Evolutionary conservation across 1,140 invertebrate genomes (phyloP).

Genomic region (Temnothorax curvispinosus): DNA sequence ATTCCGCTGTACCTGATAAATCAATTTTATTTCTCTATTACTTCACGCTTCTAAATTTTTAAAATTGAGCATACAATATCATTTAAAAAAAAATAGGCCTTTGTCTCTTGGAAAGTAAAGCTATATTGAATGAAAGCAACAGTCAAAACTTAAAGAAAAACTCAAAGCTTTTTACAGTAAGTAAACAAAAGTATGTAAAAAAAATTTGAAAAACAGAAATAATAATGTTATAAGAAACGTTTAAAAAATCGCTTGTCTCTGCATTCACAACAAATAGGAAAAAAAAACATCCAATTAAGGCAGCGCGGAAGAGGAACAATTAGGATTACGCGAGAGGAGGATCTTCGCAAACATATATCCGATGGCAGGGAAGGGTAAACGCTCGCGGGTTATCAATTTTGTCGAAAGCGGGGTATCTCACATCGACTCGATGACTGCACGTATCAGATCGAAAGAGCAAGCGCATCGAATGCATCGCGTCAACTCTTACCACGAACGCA

Average conservation of each 20-base stretch:
- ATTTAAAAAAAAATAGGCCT: not conserved
- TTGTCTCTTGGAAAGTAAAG: not conserved
- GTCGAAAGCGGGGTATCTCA: not conserved
- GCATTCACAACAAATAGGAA: not conserved
- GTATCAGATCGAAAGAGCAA: conserved; percentile 16
- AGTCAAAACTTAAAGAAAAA: not conserved
- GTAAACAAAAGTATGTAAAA: not conserved
- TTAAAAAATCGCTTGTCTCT: not conserved
- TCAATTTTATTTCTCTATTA: not conserved
- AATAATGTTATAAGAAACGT: not conserved
- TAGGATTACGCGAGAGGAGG: not conserved
- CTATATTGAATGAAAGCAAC: not conserved
- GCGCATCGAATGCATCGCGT: conserved; percentile 36
- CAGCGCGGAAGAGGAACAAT: not conserved
- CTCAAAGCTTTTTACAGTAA: not conserved
- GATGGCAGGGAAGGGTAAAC: not conserved
- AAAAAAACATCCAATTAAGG: not conserved
- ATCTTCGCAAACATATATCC: not conserved
- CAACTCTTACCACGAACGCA: conserved; percentile 45
- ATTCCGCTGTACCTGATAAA: not conserved
- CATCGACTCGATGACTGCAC: conserved; percentile 26
- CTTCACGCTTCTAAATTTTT: not conserved
- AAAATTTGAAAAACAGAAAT: not conserved
- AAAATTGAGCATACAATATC: not conserved
- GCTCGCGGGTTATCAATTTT: not conserved